These are phyloP conservation scores for Crotalus tigris DNA, from an alignment of 2,113 vertebrate genomes.

Conservation along the genomic window DNA sequence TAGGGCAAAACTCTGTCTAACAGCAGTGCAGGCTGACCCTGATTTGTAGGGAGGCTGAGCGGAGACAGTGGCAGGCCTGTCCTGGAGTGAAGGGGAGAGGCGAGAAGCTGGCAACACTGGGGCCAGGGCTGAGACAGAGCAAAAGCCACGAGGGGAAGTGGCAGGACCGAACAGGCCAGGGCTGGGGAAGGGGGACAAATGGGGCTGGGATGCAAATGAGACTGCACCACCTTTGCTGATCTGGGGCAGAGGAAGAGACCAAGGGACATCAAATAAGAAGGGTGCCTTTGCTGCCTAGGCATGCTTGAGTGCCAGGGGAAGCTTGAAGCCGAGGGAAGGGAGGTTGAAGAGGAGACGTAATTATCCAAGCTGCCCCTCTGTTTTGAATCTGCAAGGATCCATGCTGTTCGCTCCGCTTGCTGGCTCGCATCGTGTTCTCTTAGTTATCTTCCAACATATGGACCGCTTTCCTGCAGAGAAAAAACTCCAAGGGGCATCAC, in stretches of 20 bases:
- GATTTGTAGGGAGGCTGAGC: conserved; percentile 61
- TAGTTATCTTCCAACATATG: background rate
- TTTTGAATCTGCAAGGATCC: background rate
- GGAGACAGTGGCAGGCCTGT: conserved; percentile 48
- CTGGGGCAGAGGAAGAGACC: background rate
- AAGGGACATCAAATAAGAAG: background rate
- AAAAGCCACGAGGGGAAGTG: background rate
- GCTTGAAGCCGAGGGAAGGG: background rate
- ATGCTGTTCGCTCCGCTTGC: background rate
- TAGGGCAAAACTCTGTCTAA: conserved; percentile 49
- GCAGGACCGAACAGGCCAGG: conserved; percentile 29
- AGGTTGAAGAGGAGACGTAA: background rate
- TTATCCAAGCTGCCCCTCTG: background rate
- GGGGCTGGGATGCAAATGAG: conserved; percentile 26
- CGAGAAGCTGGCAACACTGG: conserved; percentile 3
- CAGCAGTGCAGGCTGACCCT: conserved; percentile 57
- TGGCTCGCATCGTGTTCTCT: background rate
- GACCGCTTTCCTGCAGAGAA: background rate
- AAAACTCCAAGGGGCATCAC: background rate
- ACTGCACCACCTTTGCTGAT: conserved; percentile 32
- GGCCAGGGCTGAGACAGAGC: background rate
- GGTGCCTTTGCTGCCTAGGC: background rate
- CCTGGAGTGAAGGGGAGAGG: conserved; percentile 44
- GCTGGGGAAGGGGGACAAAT: background rate
- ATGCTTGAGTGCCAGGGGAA: background rate